These are phyloP conservation scores for Drosophila asahinai DNA, from an alignment of 1,140 invertebrate species.

Conservation along the genomic window DNA sequence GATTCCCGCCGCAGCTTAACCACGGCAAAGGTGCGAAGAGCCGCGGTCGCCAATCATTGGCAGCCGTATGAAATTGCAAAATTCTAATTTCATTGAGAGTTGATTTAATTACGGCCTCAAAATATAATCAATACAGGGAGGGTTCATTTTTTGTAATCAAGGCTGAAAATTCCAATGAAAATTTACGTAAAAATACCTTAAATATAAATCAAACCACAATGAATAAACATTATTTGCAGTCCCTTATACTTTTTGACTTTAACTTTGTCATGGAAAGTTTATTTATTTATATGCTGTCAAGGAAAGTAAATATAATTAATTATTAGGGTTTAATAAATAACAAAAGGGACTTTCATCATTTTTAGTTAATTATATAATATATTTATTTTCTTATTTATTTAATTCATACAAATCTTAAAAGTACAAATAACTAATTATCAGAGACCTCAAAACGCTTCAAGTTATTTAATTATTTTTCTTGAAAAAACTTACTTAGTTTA, in stretches of 20 bases:
- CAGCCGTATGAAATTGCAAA: not conserved
- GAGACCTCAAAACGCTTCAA: no score
- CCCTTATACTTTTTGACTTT: not conserved
- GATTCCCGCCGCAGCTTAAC: constrained; percentile 10
- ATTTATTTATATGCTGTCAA: no score
- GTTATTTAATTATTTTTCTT: not conserved
- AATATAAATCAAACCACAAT: no score
- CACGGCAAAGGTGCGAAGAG: constrained; percentile 26
- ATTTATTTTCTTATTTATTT: no score
- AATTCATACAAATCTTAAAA: no score
- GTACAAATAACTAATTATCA: no score
- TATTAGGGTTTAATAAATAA: no score
- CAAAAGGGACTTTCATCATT: no score
- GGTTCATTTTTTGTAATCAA: not conserved
- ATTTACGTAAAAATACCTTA: not conserved
- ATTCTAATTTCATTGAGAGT: constrained; percentile 14
- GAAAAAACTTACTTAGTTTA: not conserved
- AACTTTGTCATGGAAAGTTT: no score
- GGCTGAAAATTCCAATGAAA: not conserved
- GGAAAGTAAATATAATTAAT: no score
- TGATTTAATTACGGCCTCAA: constrained; percentile 10
- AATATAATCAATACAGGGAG: constrained; percentile 7
- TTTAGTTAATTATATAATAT: no score
- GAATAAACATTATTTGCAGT: no score
- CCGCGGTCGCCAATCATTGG: constrained; percentile 14